Base-by-base conservation (phyloP, 2,797 vertebrate species). In the Emys orbicularis region DNA sequence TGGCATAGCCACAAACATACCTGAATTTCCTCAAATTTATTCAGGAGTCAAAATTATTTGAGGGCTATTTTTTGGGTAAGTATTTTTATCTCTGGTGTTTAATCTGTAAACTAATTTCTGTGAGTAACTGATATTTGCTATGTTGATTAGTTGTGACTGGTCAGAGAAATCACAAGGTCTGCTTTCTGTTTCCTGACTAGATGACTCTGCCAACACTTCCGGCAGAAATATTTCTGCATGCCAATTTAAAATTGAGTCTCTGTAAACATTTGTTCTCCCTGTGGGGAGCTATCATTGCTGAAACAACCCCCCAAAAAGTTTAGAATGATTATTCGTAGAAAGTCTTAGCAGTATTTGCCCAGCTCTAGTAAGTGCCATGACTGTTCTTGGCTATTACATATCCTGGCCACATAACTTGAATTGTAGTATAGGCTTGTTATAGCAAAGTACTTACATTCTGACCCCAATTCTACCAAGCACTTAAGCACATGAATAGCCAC, bases 281-380 rank as follows among this genome's bases (percentile, higher is more conserved):
- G 29, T 37, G 23, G 10, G 25, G n/a, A 81, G 49, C 29, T 15
- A 61, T 5, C 53, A 25, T 59, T 37, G 3, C 2, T 76, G 87
- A 92, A 94, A 94, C 6, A 83, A 94, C 37, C 9, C 12, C 31
- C 83, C 19, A 23, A 65, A 87, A 91, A 88, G 81, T 37, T 53
- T 27, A 53, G 76, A 59, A 2, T 21, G 53, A 85, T 87, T 87
- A 84, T 2, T 2, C 0, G 5, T 1, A 21, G 25, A 50, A 5
- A 27, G 88, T 13, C 1, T 52, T 1, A 54, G 89, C 2, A 61
- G 50, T 77, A 27, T 68, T 81, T 3, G 1, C 18, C 18, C 23
- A 61, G 84, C 18, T 88, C 84, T 34, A 79, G 41, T 11, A 82
- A 41, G 13, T 3, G 31, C n/a, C 21, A 53, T 29, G 80, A n/a